Evolutionary conservation across 1,140 invertebrate genomes (phyloP), one percentile per base, ranked within the genome.

Genomic region (Samia ricini): DNA sequence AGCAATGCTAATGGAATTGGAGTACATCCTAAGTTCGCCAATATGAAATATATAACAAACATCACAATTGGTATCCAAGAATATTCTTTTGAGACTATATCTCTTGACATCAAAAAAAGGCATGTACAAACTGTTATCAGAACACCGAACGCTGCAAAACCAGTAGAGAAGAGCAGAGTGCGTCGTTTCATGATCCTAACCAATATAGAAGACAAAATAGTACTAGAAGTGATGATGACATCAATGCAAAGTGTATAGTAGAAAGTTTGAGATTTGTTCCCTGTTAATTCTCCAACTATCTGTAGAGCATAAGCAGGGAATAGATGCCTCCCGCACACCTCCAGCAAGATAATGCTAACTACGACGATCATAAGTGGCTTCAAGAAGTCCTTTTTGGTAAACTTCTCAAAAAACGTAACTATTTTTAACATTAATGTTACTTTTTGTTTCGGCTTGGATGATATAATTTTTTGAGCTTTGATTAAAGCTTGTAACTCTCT

Each of bases 171-270:
- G 0, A 88, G 52, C 6, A 86, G 50, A 0, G 75, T 83, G 20
- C 83, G 65, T 18, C 83, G 54, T 64, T 80, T 86, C 21, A 83
- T 64, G 1, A 86, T 22, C 42, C 77, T 86, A 0, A 86, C 78
- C 0, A 88, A 63, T 5, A 72, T 36, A 8, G 81, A 83, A 1
- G 86, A 81, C 24, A 77, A 82, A 0, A 71, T 33, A 19, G 83
- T 71, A 59, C 82, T 86, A 0, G 62, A 18, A 2, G 83, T 83
- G 2, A 84, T 85, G 19, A 83, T 87, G 2, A 82, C 22, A 69
- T 87, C 85, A n/a, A 86, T 77, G 5, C 66, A 73, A 23, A 88
- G 51, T 2, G 75, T 87, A 18, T 82, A 87, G 55, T 83, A 81
- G 48, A 87, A 85, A 0, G 83, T 77, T 19, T 81, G 68, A 0